phyloP scores from a whole-genome alignment of 35 echinoderm and acorn worm species.

The Stichopus chloronotus region DNA sequence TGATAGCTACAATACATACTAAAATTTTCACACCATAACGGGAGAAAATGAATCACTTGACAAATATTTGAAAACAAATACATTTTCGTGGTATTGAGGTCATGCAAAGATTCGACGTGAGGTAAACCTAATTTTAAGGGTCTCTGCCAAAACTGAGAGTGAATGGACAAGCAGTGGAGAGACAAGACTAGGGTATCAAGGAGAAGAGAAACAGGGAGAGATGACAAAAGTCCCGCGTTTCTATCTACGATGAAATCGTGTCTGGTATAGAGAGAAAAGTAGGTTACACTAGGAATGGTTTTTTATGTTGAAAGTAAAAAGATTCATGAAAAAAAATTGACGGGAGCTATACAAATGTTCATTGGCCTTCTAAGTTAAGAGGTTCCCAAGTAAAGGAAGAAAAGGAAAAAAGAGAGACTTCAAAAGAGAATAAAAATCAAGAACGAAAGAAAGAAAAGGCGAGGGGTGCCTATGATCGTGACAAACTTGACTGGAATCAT shows the following conservation, averaged over 20 bases:
- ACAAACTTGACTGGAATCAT: neutral
- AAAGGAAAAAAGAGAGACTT: neutral
- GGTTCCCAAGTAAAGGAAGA: neutral
- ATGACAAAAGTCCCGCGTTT: neutral
- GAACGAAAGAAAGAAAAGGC: too few species aligned
- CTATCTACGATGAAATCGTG: neutral
- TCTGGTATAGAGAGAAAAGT: neutral
- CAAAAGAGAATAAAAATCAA: neutral
- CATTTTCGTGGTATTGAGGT: conserved; percentile 57
- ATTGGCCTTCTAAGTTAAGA: conserved; percentile 7
- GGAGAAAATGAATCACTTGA: conserved; percentile 57
- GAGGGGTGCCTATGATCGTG: neutral
- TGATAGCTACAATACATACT: conserved; percentile 56
- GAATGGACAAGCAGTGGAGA: neutral
- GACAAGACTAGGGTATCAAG: neutral
- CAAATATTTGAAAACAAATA: conserved; percentile 63
- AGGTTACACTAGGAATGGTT: neutral
- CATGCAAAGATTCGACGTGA: conserved; percentile 24
- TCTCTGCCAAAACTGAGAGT: neutral
- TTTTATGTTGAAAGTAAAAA: neutral
- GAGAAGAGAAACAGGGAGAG: neutral
- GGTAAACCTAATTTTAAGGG: conserved; percentile 30
- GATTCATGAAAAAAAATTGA: neutral
- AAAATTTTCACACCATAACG: conserved; percentile 47
- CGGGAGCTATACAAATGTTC: neutral